Conservation (phyloP, 2,888 invertebrate genomes). For the Tanytarsus gracilentus region DNA sequence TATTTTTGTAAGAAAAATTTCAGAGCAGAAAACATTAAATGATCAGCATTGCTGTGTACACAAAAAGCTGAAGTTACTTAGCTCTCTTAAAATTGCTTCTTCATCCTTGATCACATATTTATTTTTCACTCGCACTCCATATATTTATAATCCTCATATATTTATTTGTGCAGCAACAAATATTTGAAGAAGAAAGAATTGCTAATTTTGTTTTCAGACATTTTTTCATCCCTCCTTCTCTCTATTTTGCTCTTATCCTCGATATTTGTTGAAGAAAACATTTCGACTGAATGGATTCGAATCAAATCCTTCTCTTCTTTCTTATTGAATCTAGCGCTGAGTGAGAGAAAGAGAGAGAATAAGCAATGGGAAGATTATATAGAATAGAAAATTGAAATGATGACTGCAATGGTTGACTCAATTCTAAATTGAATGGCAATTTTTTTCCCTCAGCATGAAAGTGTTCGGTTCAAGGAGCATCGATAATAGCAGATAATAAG, state of each 20-base stretch:
- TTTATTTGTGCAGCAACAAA: constrained; percentile 19
- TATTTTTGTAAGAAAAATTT: no score
- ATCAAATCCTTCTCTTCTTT: no score
- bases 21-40: no score
- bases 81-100: not conserved
- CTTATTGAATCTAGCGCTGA: no score
- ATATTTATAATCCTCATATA: not conserved
- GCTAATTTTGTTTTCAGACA: constrained; percentile 15
- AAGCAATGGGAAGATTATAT: no score
- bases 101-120: constrained; percentile 7
- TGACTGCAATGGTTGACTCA: constrained; percentile 17
- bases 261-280: not conserved
- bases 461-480: constrained; percentile 6
- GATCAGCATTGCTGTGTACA: no score
- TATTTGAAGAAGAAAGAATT: constrained; percentile 23
- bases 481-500: constrained; percentile 16
- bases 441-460: not conserved
- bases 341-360: not conserved
- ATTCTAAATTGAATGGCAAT: constrained; percentile 18
- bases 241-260: not conserved
- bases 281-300: constrained; percentile 3
- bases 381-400: constrained; percentile 2
- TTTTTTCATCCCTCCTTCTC: not conserved
- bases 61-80: not conserved
- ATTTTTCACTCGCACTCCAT: constrained; percentile 3